Evolutionary conservation across 2,797 vertebrate species (phyloP), one percentile per base, ranked within the genome.

Genomic region (Dryobates pubescens): DNA sequence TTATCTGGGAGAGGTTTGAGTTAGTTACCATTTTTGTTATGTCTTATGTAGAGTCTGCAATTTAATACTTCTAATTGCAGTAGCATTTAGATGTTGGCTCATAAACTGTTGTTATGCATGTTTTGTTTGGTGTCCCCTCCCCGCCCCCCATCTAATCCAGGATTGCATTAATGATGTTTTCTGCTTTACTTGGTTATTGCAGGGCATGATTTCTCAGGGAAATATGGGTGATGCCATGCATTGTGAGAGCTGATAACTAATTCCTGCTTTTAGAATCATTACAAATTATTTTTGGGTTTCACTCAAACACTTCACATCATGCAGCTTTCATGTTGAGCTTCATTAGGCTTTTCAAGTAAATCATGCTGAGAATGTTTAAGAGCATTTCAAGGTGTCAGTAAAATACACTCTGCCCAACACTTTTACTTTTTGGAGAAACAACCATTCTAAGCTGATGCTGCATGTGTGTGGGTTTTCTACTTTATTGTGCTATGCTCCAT

Each of bases 161-260:
- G 0, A 64, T 86, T 91, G 59, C 75, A 63, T 91, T 86, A 81
- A 77, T 80, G 71, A 56, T 93, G 30, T 81, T 16, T 70, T 89
- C 68, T 74, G 41, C 69, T 89, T 63, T 70, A 64, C 14, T 3
- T 68, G 26, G 51, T 75, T 90, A 49, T 95, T 90, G 87, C 90
- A 90, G 75, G 81, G 72, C 77, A 38, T 84, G 89, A 89, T 93
- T 95, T 93, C 95, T 96, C 94, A 96, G 95, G 95, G 96, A 95
- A 85, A 89, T 91, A 64, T 2, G 27, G 88, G 58, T 94, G 74
- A 92, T 93, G 75, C 71, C 57, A 45, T 83, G 71, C 0, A 0
- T 82, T 88, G 80, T 85, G 81, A 67, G 94, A 96, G 61, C 63
- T 7, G 7, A 51, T 94, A 90, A 81, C 17, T 88, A 90, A 79